Evolutionary conservation across 1,140 invertebrate genomes (phyloP).

Genomic region (Caenorhabditis tropicalis): DNA sequence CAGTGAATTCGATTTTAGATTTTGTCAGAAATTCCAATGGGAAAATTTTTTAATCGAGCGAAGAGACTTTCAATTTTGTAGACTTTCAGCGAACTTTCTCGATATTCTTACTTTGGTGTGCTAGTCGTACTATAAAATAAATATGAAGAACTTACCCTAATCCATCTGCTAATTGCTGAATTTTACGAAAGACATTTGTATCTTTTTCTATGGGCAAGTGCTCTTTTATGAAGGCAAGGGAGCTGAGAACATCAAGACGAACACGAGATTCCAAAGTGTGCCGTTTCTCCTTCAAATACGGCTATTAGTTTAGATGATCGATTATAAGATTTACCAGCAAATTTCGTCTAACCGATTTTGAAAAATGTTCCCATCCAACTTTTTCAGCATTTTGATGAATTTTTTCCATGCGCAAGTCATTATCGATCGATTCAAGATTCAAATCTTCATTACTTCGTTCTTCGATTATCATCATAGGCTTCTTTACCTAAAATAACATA

Average conservation of each 20-base stretch:
- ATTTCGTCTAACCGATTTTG: background rate
- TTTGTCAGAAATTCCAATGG: no score
- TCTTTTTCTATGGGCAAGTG: slow-evolving; percentile 9
- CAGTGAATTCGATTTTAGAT: no score
- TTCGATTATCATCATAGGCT: slow-evolving; percentile 9
- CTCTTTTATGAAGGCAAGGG: background rate
- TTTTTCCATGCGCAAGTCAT: slow-evolving; percentile 11
- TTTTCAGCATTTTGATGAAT: background rate
- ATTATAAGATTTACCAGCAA: background rate
- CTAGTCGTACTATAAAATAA: no score
- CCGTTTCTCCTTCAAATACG: background rate
- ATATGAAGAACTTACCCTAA: slow-evolving; percentile 10
- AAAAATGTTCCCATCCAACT: slow-evolving; percentile 14
- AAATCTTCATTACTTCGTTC: background rate
- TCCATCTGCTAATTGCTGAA: background rate
- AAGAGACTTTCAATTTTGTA: no score
- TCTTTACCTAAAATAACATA: background rate
- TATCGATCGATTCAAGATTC: slow-evolving; percentile 18
- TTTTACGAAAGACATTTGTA: background rate
- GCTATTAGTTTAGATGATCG: background rate
- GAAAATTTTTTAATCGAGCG: no score
- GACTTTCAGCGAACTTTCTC: no score
- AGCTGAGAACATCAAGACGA: slow-evolving; percentile 8
- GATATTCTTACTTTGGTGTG: no score
- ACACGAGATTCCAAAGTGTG: background rate